Evolutionary conservation across 1,140 invertebrate species (phyloP).

Genomic region (Cephus cinctus): DNA sequence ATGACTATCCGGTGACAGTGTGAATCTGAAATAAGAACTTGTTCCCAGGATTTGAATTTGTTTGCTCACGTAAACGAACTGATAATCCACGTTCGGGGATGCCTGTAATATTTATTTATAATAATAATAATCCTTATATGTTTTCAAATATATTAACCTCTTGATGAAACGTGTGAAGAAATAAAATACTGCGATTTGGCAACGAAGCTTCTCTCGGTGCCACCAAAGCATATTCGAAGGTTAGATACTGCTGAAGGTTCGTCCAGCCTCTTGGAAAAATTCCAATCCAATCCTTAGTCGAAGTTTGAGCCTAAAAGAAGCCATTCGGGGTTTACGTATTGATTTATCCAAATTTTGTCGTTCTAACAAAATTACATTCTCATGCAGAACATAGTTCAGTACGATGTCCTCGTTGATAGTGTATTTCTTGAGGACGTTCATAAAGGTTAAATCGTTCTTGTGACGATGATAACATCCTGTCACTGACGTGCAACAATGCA

Average conservation of each 20-base stretch:
- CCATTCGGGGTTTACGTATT: neutral
- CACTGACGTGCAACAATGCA: too few relatives aligned
- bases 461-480: too few relatives aligned
- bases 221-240: constrained; percentile 14
- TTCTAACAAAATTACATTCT: constrained; percentile 11
- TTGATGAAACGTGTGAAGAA: constrained; percentile 5
- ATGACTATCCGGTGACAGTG: constrained; percentile 5
- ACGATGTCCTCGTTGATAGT: constrained; percentile 12
- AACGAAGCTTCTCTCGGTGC: constrained; percentile 4
- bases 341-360: neutral
- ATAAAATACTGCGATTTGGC: constrained; percentile 1
- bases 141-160: neutral
- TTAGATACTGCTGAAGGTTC: constrained; percentile 18
- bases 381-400: constrained; percentile 11
- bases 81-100: constrained; percentile 10
- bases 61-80: constrained; percentile 18
- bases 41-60: constrained; percentile 15
- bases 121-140: neutral
- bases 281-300: constrained; percentile 18
- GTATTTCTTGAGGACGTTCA: constrained; percentile 9
- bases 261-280: constrained; percentile 18
- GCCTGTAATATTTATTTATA: constrained; percentile 8
- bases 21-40: constrained; percentile 13
- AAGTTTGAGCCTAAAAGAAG: constrained; percentile 7
- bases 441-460: constrained; percentile 8